Evolutionary conservation across 92 coral and sea anemone species (phyloP).

Genomic region (Parazoanthus darwini): DNA sequence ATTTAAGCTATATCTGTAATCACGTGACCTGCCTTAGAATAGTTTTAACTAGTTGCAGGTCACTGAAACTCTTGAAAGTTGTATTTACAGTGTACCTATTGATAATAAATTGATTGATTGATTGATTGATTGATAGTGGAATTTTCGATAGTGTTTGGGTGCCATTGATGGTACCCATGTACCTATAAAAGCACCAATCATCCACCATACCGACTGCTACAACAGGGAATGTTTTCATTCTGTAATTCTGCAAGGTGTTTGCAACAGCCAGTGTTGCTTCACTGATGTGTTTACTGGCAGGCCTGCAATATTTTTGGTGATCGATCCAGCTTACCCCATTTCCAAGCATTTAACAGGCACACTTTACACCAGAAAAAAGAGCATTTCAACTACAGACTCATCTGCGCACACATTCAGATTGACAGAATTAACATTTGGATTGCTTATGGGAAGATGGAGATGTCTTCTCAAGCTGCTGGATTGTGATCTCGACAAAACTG

Average conservation of each 20-base stretch:
- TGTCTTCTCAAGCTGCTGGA: slow-evolving; percentile 41
- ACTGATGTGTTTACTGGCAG: slow-evolving; percentile 71
- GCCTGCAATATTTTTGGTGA: slow-evolving; percentile 50
- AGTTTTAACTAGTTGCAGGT: no score
- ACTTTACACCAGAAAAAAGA: slow-evolving; percentile 62
- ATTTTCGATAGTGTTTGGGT: slow-evolving; percentile 69
- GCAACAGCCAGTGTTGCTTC: slow-evolving; percentile 63
- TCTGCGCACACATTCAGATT: slow-evolving; percentile 51
- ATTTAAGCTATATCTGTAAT: no score
- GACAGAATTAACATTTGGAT: slow-evolving; percentile 53
- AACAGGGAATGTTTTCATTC: slow-evolving; percentile 68
- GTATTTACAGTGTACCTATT: no score
- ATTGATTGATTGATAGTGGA: slow-evolving; percentile 8
- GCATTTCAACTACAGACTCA: slow-evolving; percentile 56
- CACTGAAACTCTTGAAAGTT: no score
- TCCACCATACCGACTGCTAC: slow-evolving; percentile 56
- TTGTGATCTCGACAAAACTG: slow-evolving; percentile 45
- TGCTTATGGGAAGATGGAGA: slow-evolving; percentile 54
- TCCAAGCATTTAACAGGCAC: slow-evolving; percentile 62
- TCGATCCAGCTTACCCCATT: slow-evolving; percentile 70
- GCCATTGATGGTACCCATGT: slow-evolving; percentile 62
- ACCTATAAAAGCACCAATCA: slow-evolving; percentile 59
- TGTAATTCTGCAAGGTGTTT: slow-evolving; percentile 67
- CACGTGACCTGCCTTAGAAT: no score
- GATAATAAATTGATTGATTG: no score